Evolutionary conservation across 2,888 invertebrate species (phyloP), one percentile per base, ranked within the genome.

Genomic region (Bombyx huttoni): DNA sequence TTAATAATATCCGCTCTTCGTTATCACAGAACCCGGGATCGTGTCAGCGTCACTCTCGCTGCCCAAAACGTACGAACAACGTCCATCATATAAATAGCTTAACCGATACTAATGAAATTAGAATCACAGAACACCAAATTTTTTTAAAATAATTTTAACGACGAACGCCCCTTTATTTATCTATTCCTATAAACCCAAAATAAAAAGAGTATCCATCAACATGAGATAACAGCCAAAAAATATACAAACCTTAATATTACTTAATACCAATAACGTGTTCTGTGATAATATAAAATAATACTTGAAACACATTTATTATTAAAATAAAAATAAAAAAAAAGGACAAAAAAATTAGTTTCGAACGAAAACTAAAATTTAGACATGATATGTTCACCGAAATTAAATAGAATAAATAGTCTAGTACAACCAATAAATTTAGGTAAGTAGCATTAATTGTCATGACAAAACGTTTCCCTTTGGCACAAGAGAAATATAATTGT

Each of bases 1-100:
- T 40, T 54, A 61, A 62, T 63, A 65, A 64, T 59, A 61, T 60
- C 54, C 69, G 64, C 61, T 62, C 65, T 62, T 68, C 65, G 58
- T 64, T 81, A 81, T 81, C 81, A 81, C 81, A 82, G 81, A 74
- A 78, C 78, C 73, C 68, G 65, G 68, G 73, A 75, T 68, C 71
- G 61, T 69, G 68, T 59, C 64, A 58, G 59, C 40, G 53, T 56
- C 54, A 55, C 49, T 53, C 56, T 53, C 58, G 61, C 64, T 60
- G 60, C 55, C 67, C 61, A 63, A 63, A 64, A 64, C 67, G 64
- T 58, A 62, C 70, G 66, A 65, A 61, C 61, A 59, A 65, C 61
- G 64, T 65, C 56, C 66, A 61, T 59, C 59, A 61, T 63, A 52
- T 58, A 64, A 58, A 60, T 57, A 52, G 55, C 52, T 56, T 47